A percentile compares a stretch with the other conserved stretches of the same genome.
Conservation (phyloP, 2,113 vertebrate genomes). For the Grallaria varia region DNA sequence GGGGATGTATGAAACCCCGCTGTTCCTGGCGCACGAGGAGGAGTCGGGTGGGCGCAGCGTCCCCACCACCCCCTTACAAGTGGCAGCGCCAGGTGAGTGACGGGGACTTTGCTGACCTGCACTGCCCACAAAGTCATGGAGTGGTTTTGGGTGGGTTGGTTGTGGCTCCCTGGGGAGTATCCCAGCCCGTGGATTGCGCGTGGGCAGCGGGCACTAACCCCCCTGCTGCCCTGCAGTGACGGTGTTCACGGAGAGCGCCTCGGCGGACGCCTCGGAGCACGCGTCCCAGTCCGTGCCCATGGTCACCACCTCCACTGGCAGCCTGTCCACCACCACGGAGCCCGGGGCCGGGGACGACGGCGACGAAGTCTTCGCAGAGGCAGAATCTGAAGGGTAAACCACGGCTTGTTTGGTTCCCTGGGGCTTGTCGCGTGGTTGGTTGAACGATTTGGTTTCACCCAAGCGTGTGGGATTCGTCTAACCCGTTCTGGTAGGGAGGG, state of each 20-base stretch:
- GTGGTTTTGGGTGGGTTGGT: rapidly evolving
- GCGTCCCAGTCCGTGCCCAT: slow-evolving; percentile 94
- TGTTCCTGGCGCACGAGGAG: slow-evolving; percentile 90
- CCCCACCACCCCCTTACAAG: slow-evolving; percentile 88
- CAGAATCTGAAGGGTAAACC: slow-evolving; percentile 87
- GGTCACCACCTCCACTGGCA: slow-evolving; percentile 90
- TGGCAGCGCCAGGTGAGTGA: slow-evolving; percentile 82
- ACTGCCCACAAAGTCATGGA: not conserved
- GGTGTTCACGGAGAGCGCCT: slow-evolving; percentile 82
- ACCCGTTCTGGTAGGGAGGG: not conserved
- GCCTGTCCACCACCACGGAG: slow-evolving; percentile 78
- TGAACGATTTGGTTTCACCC: not conserved
- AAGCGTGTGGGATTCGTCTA: not conserved
- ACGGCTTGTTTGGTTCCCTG: not conserved
- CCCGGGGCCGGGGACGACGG: slow-evolving; percentile 81
- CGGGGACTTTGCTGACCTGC: not conserved
- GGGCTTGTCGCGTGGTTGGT: not conserved
- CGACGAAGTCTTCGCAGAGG: slow-evolving; percentile 88
- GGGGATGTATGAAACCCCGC: slow-evolving; percentile 90
- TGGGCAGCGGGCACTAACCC: no score
- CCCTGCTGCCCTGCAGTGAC: slow-evolving; percentile 73
- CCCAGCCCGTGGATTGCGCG: no score
- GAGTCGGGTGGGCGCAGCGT: slow-evolving; percentile 91
- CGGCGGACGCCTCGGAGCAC: slow-evolving; percentile 84
- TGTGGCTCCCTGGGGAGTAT: not conserved